Conservation (phyloP, 2,113 vertebrate species). For the Archocentrus centrarchus region DNA sequence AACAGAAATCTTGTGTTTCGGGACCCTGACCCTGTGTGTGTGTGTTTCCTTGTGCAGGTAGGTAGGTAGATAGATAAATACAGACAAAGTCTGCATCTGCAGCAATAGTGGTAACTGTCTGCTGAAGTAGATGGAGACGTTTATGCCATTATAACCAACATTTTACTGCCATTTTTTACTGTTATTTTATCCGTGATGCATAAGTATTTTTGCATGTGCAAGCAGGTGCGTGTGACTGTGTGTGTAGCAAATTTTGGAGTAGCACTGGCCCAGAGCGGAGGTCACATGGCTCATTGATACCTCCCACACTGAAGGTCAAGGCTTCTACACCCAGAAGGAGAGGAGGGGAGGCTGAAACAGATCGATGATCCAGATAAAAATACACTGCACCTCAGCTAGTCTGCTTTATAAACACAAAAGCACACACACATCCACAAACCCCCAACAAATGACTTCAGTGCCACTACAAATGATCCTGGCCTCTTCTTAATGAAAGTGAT, state of each 20-base stretch:
- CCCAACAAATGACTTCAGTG: slow-evolving; percentile 74
- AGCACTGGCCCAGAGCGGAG: slow-evolving; percentile 59
- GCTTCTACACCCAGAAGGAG: slow-evolving; percentile 65
- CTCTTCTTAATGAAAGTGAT: slow-evolving; percentile 79
- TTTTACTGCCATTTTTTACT: background rate
- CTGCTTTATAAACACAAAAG: slow-evolving; percentile 69
- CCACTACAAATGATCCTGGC: slow-evolving; percentile 70
- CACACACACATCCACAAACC: slow-evolving; percentile 61
- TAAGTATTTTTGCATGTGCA: slow-evolving; percentile 20
- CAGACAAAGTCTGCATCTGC: background rate
- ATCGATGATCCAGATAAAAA: slow-evolving; percentile 81
- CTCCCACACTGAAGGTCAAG: slow-evolving; percentile 83
- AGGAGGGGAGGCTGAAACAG: slow-evolving; percentile 68
- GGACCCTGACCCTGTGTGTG: slow-evolving; percentile 28
- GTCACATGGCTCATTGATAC: slow-evolving; percentile 73
- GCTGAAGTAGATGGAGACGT: background rate
- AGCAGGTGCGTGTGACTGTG: slow-evolving; percentile 33
- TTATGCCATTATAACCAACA: background rate
- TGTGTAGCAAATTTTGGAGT: slow-evolving; percentile 46
- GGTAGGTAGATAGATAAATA: accelerated
- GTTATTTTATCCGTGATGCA: background rate
- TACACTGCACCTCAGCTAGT: slow-evolving; percentile 74
- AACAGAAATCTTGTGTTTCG: slow-evolving; percentile 73
- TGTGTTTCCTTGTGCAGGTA: background rate
- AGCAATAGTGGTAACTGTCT: background rate